Conservation (phyloP, 2,888 invertebrate species). For the Penaeus monodon region DNA sequence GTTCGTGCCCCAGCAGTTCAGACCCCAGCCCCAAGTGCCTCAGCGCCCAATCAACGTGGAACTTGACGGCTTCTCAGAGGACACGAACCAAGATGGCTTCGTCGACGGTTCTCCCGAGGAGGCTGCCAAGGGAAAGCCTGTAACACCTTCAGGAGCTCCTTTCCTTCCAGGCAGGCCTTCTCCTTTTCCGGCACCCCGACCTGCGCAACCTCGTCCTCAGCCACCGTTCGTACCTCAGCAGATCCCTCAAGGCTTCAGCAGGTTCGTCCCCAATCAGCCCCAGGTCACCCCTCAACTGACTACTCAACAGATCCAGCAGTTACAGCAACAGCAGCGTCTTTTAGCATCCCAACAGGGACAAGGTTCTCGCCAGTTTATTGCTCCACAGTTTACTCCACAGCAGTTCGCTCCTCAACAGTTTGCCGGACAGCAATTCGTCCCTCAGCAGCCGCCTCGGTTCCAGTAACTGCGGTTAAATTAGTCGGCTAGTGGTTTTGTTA, state of each 20-base stretch:
- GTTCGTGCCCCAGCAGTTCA: conserved; percentile 11
- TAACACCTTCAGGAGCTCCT: conserved; percentile 2
- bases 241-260: conserved; percentile 7
- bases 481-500: too few species aligned
- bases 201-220: conserved; percentile 2
- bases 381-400: neutral
- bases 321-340: conserved; percentile 30
- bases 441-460: conserved; percentile 14
- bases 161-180: conserved; percentile 18
- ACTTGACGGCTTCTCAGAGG: conserved; percentile 49
- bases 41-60: conserved; percentile 51
- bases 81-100: conserved; percentile 53
- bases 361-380: neutral
- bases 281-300: conserved; percentile 37
- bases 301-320: conserved; percentile 36
- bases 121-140: conserved; percentile 5
- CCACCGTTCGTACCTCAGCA: neutral
- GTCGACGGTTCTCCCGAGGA: conserved; percentile 43
- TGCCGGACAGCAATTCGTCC: neutral
- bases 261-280: conserved; percentile 10
- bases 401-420: neutral
- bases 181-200: conserved; percentile 1
- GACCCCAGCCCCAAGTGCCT: conserved; percentile 44
- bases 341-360: conserved; percentile 13
- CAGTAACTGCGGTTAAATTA: too few species aligned